Evolutionary conservation across 2,888 invertebrate genomes (phyloP).

Genomic region (Elegia similella): DNA sequence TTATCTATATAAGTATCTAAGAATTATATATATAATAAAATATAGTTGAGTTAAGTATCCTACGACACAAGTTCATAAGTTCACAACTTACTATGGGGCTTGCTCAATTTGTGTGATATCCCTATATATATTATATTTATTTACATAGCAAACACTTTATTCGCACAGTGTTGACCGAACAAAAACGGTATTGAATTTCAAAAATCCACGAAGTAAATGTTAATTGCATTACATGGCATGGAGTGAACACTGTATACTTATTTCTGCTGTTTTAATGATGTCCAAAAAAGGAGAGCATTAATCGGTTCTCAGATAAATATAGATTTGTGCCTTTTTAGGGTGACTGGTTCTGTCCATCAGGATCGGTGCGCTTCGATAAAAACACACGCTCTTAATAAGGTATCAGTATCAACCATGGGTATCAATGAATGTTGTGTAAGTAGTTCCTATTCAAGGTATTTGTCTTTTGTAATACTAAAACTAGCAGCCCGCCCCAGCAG

Average conservation of each 20-base stretch:
- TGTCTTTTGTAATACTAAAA: no score
- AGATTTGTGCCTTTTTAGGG: slow-evolving; percentile 16
- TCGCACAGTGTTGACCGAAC: not conserved
- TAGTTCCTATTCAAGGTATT: no score
- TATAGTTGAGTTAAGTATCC: no score
- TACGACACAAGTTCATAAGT: no score
- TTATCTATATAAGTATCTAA: no score
- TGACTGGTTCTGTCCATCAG: slow-evolving; percentile 3
- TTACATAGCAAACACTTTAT: not conserved
- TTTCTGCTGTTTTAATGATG: slow-evolving; percentile 15
- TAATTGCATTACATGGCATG: not conserved
- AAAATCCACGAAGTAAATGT: not conserved
- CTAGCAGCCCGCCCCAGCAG: no score
- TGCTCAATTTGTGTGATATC: no score
- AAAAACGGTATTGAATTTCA: not conserved
- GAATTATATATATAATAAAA: no score
- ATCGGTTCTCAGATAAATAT: slow-evolving; percentile 11
- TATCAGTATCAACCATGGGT: not conserved
- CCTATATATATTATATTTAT: no score
- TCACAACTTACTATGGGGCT: no score
- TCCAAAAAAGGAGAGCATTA: slow-evolving; percentile 18
- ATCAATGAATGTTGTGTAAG: not conserved
- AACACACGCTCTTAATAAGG: not conserved
- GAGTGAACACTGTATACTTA: not conserved
- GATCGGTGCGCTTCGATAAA: not conserved